Percentiles rank a stretch among this genome's conserved stretches.
Evolutionary conservation across 2,113 vertebrate species (phyloP).

Genomic region (Micromys minutus): DNA sequence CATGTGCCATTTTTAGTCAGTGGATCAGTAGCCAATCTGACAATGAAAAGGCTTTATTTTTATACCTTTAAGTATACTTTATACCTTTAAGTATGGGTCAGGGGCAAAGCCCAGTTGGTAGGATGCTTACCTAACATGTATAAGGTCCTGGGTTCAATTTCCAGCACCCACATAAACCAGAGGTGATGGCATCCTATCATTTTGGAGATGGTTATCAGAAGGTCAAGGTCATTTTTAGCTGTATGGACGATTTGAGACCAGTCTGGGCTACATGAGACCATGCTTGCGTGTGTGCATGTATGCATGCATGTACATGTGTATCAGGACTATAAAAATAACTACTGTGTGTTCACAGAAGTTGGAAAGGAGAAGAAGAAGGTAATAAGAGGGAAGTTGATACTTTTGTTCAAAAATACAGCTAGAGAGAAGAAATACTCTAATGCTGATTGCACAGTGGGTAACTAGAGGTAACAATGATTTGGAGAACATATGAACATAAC

Average conservation of each 20-base stretch:
- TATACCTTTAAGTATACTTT: too few relatives aligned
- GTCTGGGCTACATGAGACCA: not conserved
- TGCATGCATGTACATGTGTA: rapidly evolving
- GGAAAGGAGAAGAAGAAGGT: not conserved
- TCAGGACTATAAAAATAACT: not conserved
- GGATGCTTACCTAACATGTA: not conserved
- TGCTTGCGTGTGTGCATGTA: not conserved
- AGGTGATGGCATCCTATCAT: not conserved
- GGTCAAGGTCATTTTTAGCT: not conserved
- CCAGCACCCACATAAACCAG: not conserved
- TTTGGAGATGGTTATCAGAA: not conserved
- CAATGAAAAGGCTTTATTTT: not conserved
- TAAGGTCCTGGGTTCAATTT: not conserved
- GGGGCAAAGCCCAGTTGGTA: not conserved
- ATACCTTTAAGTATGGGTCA: not conserved
- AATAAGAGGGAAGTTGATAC: not conserved
- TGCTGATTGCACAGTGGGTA: not conserved
- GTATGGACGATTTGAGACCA: not conserved
- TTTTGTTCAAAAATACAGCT: not conserved
- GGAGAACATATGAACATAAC: not conserved
- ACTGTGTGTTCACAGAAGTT: not conserved
- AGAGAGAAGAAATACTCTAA: not conserved
- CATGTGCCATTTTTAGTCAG: not conserved
- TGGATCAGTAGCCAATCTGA: not conserved
- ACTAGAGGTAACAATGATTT: not conserved